Percentiles rank a stretch among this genome's conserved stretches.
phyloP scores from a whole-genome alignment of 2,888 invertebrate genomes.

The Trissoscelio sp. region DNA sequence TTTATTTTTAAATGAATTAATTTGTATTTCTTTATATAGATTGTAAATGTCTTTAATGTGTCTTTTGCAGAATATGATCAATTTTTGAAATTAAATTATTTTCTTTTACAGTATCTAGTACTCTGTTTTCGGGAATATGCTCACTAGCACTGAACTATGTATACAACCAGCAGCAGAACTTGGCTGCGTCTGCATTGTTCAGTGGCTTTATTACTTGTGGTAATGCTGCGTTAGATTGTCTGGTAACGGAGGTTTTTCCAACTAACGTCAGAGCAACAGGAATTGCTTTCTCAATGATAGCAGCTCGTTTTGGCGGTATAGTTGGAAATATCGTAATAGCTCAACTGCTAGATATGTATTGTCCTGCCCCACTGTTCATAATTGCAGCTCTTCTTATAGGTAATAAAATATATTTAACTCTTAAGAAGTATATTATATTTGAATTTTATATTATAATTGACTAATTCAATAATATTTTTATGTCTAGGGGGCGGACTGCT shows the following conservation, averaged over 20 bases:
- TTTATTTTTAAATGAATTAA: too few species aligned
- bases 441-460: neutral
- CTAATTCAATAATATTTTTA: neutral
- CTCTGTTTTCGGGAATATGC: constrained; percentile 92
- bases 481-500: constrained; percentile 91
- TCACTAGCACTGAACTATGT: constrained; percentile 94
- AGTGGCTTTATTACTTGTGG: constrained; percentile 95
- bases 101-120: constrained; percentile 89
- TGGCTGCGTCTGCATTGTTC: constrained; percentile 93
- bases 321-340: constrained; percentile 95
- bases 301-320: constrained; percentile 95
- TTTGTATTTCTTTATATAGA: too few species aligned
- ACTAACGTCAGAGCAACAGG: constrained; percentile 96
- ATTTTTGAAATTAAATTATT: neutral
- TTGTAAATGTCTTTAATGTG: too few species aligned
- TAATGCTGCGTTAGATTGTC: constrained; percentile 95
- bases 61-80: too few species aligned
- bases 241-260: constrained; percentile 96
- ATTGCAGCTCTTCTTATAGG: constrained; percentile 92
- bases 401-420: constrained; percentile 67
- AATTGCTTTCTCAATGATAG: constrained; percentile 95
- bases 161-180: constrained; percentile 91
- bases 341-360: constrained; percentile 92
- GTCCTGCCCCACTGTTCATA: constrained; percentile 96
- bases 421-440: neutral